Evolutionary conservation across 1,140 invertebrate species (phyloP).

Genomic region (Drosophila guanche): DNA sequence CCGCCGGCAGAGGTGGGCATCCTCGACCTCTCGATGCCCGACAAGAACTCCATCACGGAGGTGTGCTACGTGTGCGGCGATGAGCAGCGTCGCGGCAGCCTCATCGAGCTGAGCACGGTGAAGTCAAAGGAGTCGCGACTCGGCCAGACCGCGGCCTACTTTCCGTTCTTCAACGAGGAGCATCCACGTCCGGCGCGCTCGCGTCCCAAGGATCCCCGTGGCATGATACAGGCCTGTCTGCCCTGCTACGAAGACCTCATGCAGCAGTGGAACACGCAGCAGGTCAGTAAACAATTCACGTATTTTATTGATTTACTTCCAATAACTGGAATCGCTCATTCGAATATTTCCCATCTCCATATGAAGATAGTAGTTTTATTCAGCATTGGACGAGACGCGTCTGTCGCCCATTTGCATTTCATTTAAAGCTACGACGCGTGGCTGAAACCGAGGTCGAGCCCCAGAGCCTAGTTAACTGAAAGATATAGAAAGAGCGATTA

Average conservation of each 20-base stretch:
- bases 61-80: slow-evolving; percentile 96
- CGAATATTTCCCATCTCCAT: slow-evolving; percentile 5
- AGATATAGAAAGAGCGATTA: too few relatives aligned
- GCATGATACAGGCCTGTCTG: slow-evolving; percentile 90
- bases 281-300: slow-evolving; percentile 84
- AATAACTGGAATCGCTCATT: slow-evolving; percentile 16
- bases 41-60: slow-evolving; percentile 94
- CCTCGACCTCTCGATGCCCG: slow-evolving; percentile 94
- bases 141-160: slow-evolving; percentile 87
- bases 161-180: slow-evolving; percentile 91
- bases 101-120: slow-evolving; percentile 86
- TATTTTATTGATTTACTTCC: neutral
- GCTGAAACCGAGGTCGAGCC: too few relatives aligned
- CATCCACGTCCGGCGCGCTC: slow-evolving; percentile 92
- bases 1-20: slow-evolving; percentile 87
- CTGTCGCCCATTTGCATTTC: too few relatives aligned
- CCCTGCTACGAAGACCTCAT: slow-evolving; percentile 92
- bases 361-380: too few relatives aligned
- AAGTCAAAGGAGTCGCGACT: slow-evolving; percentile 84
- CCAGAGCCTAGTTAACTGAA: too few relatives aligned
- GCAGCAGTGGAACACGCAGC: slow-evolving; percentile 91
- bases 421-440: too few relatives aligned
- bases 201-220: slow-evolving; percentile 92
- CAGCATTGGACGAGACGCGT: too few relatives aligned
- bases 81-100: slow-evolving; percentile 91